phyloP scores from a whole-genome alignment of 2,797 vertebrate genomes.

The Neopelma chrysocephalum region DNA sequence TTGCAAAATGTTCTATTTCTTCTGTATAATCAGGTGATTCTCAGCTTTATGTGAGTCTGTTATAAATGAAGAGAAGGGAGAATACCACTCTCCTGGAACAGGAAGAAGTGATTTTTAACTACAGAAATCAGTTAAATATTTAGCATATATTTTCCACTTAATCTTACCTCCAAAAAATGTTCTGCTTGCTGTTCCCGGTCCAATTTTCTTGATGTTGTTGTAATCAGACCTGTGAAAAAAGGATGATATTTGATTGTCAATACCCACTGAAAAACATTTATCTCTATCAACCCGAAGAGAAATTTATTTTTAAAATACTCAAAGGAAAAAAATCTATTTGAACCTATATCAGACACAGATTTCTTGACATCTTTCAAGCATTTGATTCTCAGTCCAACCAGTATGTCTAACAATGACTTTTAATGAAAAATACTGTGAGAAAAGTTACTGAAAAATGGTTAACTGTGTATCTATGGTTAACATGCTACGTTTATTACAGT shows the following conservation, averaged over 20 bases:
- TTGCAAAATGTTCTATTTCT: neutral
- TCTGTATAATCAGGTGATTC: neutral
- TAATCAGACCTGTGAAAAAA: constrained; percentile 86
- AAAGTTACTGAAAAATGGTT: neutral
- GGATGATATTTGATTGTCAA: constrained; percentile 63
- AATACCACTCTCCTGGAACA: neutral
- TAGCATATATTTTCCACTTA: neutral
- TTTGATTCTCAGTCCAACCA: neutral
- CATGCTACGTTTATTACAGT: neutral
- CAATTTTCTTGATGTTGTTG: constrained; percentile 90
- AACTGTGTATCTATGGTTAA: neutral
- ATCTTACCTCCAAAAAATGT: constrained; percentile 90
- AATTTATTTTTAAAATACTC: constrained; percentile 18
- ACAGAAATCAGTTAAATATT: neutral
- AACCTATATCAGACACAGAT: neutral
- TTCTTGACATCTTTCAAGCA: constrained; percentile 34
- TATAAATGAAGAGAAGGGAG: neutral
- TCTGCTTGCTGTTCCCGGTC: constrained; percentile 93
- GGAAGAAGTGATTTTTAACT: neutral
- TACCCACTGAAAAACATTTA: neutral
- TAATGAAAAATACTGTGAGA: constrained; percentile 23
- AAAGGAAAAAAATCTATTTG: neutral
- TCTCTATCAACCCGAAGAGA: neutral
- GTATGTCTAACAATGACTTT: constrained; percentile 9
- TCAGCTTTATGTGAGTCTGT: neutral